Percentiles rank a stretch among this genome's conserved stretches.
Evolutionary conservation across 2,113 vertebrate species (phyloP).

Genomic region (Paraplagusia blochii): DNA sequence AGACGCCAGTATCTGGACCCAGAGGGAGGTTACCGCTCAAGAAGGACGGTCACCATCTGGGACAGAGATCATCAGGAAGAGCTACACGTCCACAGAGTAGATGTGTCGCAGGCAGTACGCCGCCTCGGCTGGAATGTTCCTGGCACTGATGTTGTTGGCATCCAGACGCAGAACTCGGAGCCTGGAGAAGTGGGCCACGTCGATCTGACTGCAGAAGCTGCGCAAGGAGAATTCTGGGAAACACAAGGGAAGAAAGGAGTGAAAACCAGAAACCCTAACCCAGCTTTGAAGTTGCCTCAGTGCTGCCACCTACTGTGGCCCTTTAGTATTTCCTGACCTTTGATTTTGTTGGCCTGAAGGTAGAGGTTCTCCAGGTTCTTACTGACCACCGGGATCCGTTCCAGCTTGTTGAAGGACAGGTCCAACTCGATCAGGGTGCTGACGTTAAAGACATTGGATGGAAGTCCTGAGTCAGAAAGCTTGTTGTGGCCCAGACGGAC

Average conservation of each 20-base stretch:
- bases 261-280: too few species aligned
- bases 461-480: constrained; percentile 86
- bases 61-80: neutral
- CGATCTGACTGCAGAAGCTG: constrained; percentile 88
- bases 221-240: constrained; percentile 85
- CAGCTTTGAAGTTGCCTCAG: too few species aligned
- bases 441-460: constrained; percentile 85
- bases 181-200: constrained; percentile 83
- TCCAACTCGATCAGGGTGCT: constrained; percentile 90
- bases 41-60: neutral
- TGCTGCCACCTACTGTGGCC: neutral
- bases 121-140: constrained; percentile 83
- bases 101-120: constrained; percentile 87
- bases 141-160: constrained; percentile 82
- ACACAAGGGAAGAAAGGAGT: constrained; percentile 3
- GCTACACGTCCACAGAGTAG: constrained; percentile 72
- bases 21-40: neutral
- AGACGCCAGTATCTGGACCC: too few species aligned
- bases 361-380: constrained; percentile 93
- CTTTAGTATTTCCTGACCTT: constrained; percentile 74
- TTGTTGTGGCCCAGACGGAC: constrained; percentile 89
- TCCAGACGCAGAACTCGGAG: constrained; percentile 89
- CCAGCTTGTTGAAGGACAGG: constrained; percentile 91
- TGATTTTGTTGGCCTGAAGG: constrained; percentile 91
- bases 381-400: constrained; percentile 86